phyloP scores from a whole-genome alignment of 2,797 vertebrate genomes.

The Emydoidea blandingii region DNA sequence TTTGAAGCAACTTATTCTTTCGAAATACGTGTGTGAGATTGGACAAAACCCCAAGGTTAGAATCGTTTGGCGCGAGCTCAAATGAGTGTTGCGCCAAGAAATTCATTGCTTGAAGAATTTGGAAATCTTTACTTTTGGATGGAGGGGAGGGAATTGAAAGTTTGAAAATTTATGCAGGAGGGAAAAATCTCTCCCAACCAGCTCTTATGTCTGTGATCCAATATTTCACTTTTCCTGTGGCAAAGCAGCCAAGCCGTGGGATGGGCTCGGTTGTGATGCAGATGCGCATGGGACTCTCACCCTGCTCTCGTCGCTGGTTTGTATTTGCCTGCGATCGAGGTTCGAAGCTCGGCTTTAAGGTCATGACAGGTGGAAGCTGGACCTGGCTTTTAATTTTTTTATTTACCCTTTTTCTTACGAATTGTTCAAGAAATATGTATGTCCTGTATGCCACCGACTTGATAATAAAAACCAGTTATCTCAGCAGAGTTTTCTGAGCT shows the following conservation, averaged over 20 bases:
- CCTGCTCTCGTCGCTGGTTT: neutral
- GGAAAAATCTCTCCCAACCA: neutral
- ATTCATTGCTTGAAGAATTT: neutral
- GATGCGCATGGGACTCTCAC: rapidly evolving
- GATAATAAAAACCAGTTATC: neutral
- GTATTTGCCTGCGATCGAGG: neutral
- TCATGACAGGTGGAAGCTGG: neutral
- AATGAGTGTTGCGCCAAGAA: neutral
- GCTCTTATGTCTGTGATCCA: neutral
- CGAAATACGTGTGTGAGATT: neutral
- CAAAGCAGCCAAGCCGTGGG: neutral
- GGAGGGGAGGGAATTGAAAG: neutral
- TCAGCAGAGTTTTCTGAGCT: neutral
- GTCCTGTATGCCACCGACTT: neutral
- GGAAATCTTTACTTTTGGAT: neutral
- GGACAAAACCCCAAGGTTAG: neutral
- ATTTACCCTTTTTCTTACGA: neutral
- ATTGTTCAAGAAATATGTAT: neutral
- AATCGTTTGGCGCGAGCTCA: neutral
- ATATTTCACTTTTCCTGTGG: conserved; percentile 27
- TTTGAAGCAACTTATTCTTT: neutral
- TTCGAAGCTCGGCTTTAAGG: neutral
- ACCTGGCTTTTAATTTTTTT: neutral
- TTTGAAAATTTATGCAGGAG: neutral
- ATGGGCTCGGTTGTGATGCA: neutral